phyloP scores from a whole-genome alignment of 2,113 vertebrate species.

The Pseudorhombus dupliciocellatus region DNA sequence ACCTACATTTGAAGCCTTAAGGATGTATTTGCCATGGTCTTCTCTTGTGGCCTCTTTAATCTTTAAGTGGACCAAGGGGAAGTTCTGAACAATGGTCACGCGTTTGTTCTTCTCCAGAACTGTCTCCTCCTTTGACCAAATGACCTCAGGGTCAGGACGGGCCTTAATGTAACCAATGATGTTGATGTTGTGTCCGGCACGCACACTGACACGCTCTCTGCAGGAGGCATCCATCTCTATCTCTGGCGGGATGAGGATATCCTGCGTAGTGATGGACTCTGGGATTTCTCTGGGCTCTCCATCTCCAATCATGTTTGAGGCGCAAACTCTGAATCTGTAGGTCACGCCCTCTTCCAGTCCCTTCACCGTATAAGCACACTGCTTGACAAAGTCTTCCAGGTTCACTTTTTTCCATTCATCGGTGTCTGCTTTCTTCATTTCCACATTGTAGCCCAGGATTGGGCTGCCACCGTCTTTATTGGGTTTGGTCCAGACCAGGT shows the following conservation, averaged over 20 bases:
- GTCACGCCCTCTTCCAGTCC: slow-evolving; percentile 92
- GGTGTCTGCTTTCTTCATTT: slow-evolving; percentile 88
- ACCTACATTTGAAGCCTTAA: slow-evolving; percentile 93
- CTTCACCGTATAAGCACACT: slow-evolving; percentile 90
- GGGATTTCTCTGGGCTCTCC: slow-evolving; percentile 93
- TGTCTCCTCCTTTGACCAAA: slow-evolving; percentile 91
- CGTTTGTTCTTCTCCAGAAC: slow-evolving; percentile 86
- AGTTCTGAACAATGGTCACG: slow-evolving; percentile 85
- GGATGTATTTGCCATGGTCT: slow-evolving; percentile 92
- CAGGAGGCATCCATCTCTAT: slow-evolving; percentile 92
- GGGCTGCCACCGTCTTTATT: slow-evolving; percentile 95
- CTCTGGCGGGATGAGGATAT: slow-evolving; percentile 96
- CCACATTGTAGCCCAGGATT: slow-evolving; percentile 93
- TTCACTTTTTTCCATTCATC: slow-evolving; percentile 92
- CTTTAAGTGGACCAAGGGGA: slow-evolving; percentile 88
- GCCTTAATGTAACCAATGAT: slow-evolving; percentile 92
- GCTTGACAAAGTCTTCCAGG: slow-evolving; percentile 91
- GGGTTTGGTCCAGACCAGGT: slow-evolving; percentile 97
- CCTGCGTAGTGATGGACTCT: slow-evolving; percentile 92
- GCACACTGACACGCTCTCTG: slow-evolving; percentile 90
- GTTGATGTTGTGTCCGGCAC: slow-evolving; percentile 94
- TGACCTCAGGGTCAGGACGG: slow-evolving; percentile 93
- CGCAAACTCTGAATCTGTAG: slow-evolving; percentile 93
- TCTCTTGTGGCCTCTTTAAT: slow-evolving; percentile 92
- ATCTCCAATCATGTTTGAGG: slow-evolving; percentile 95